Base-by-base conservation (phyloP, 2,113 vertebrate genomes). In the Channa maculata region DNA sequence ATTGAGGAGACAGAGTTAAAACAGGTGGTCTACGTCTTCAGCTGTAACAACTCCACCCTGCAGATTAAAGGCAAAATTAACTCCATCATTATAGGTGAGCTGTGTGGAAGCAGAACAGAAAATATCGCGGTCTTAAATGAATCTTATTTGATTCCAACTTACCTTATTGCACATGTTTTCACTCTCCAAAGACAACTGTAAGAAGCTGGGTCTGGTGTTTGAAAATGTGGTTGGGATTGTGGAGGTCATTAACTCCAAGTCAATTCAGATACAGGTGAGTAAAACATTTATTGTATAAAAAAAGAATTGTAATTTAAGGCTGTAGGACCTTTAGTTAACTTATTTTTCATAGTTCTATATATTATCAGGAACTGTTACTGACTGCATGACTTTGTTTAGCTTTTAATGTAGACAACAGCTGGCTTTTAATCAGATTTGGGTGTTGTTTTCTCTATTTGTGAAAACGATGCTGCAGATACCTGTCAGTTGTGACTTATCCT, bases 21-120 rank as follows among this genome's bases (percentile, higher is more conserved):
- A 85, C 98, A 99, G 91, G 98, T 99, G 87, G 97, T 91, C 39
- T 99, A 99, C 73, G 91, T 98, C 93, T 99, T 96, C 82, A 94
- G 91, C 74, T 99, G 98, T 80, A 95, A 91, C 90, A 96, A 95
- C 91, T 96, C 94, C 65, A 99, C 97, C 0, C 80, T 99, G 41
- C 96, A 98, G 91, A 92, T 99, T 54, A 98, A 97, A 86, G 98
- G 98, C 48, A 99, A 99, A 95, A 91, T 99, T 74, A 99, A 99
- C 92, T 99, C 98, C 85, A 98, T 99, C 88, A 98, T 95, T 70
- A 83, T 99, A 3, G 98, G 98, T 99, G 92, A 95, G 95, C 85
- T 12, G 1, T 60, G 43, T 49, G 36, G 43, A 72, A 64, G 6
- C 3, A n/a, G 24, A 60, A 8, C 14, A 39, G 3, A n/a, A 59